Evolutionary conservation across 1,140 invertebrate species (phyloP), one percentile per base, ranked within the genome.

Genomic region (Daktulosphaira vitifoliae): DNA sequence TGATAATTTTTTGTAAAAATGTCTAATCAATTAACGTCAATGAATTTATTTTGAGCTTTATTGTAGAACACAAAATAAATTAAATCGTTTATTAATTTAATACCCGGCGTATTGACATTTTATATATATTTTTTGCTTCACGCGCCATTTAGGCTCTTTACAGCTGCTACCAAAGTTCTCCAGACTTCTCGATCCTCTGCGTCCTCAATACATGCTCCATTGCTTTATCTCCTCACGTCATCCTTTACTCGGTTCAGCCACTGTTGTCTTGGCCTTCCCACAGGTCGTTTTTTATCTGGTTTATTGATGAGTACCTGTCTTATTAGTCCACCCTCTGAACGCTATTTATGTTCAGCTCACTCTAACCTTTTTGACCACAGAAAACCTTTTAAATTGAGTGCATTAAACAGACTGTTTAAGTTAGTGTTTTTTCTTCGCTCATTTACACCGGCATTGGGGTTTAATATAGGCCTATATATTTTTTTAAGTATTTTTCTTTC

Each of bases 221-320:
- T 33, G 5, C 29, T 33, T 33, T 6, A 33, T 33, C 29, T 33
- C 29, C 11, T 33, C 11, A 33, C 5, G 29, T 33, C 29, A 33
- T 33, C 29, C 29, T 33, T 33, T 6, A 33, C 29, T 44, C 39
- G 39, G n/a, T 44, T 15, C 39, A 44, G 5, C 39, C 39, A 44
- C n/a, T 15, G 39, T 44, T 44, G 39, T n/a, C 39, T 11, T 44
- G 39, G 39, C n/a, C 39, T 29, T 64, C 44, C 44, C 44, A 46
- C n/a, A 4, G 44, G 44, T 46, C n/a, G 44, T 46, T 20, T 46
- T 46, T 46, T 46, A 20, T 46, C 20, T 46, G 15, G 44, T 16
- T 46, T 46, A 16, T 46, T 46, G 20, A 18, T 46, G 44, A 46
- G 44, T 18, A 46, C 44, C 18, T 46, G 16, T 18, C 16, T 13